phyloP scores from a whole-genome alignment of 2,888 invertebrate genomes.

The Actias luna region DNA sequence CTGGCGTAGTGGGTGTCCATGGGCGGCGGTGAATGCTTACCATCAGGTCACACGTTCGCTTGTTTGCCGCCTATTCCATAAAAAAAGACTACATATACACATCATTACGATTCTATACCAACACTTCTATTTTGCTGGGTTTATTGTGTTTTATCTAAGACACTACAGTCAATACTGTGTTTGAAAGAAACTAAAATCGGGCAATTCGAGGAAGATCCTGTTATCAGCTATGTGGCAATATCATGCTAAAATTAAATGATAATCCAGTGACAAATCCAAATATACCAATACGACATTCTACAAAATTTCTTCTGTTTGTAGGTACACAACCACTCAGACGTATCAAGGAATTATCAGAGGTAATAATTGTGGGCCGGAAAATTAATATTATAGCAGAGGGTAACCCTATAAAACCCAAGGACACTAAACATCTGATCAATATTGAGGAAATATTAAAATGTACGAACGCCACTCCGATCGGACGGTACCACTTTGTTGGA shows the following conservation, averaged over 20 bases:
- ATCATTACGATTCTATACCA: too few species aligned
- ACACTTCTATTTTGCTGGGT: too few species aligned
- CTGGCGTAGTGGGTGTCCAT: too few species aligned
- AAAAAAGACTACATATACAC: too few species aligned
- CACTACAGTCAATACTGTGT: too few species aligned
- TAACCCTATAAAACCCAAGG: background rate
- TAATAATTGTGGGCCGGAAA: background rate
- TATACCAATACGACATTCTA: background rate
- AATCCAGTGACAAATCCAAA: background rate
- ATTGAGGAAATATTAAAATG: conserved; percentile 20
- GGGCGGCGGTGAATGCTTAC: too few species aligned
- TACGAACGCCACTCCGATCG: conserved; percentile 22
- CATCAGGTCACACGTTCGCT: too few species aligned
- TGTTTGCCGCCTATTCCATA: too few species aligned
- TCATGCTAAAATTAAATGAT: background rate
- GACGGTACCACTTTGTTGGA: conserved; percentile 10
- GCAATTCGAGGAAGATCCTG: too few species aligned
- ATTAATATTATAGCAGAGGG: background rate
- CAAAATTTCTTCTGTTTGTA: background rate
- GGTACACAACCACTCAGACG: background rate
- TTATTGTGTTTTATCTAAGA: too few species aligned
- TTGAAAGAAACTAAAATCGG: background rate
- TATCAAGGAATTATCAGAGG: background rate
- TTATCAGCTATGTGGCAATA: too few species aligned
- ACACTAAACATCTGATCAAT: conserved; percentile 17